Conservation (phyloP, 2,888 invertebrate species). For the Reticulitermes lucifugus region DNA sequence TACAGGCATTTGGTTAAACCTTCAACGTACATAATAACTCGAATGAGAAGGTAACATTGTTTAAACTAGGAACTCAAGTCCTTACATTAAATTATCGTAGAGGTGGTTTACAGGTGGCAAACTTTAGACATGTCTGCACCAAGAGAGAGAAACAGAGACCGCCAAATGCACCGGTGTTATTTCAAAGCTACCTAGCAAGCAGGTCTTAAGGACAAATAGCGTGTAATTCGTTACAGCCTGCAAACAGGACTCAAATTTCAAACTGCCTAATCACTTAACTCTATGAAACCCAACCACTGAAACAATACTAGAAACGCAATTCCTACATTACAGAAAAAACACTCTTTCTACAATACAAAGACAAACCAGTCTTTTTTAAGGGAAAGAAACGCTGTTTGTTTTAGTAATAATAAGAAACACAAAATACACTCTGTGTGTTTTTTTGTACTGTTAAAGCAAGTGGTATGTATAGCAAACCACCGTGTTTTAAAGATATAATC, state of each 20-base stretch:
- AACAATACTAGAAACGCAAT: too few relatives aligned
- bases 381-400: too few relatives aligned
- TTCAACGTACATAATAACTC: background rate
- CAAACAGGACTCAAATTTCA: background rate
- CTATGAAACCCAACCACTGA: too few relatives aligned
- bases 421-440: too few relatives aligned
- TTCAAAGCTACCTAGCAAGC: background rate
- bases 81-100: background rate
- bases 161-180: background rate
- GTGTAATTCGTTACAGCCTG: background rate
- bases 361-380: too few relatives aligned
- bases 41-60: background rate
- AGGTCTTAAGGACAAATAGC: background rate
- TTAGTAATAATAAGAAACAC: too few relatives aligned
- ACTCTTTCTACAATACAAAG: too few relatives aligned
- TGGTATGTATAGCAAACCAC: too few relatives aligned
- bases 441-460: too few relatives aligned
- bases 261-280: background rate
- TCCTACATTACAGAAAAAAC: too few relatives aligned
- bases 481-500: too few relatives aligned
- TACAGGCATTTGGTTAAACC: background rate
- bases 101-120: slow-evolving; percentile 15
- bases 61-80: background rate
- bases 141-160: background rate
- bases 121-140: slow-evolving; percentile 1